These are phyloP conservation scores for Rutpela maculata DNA, from an alignment of 2,888 invertebrate genomes.

Conservation along the genomic window DNA sequence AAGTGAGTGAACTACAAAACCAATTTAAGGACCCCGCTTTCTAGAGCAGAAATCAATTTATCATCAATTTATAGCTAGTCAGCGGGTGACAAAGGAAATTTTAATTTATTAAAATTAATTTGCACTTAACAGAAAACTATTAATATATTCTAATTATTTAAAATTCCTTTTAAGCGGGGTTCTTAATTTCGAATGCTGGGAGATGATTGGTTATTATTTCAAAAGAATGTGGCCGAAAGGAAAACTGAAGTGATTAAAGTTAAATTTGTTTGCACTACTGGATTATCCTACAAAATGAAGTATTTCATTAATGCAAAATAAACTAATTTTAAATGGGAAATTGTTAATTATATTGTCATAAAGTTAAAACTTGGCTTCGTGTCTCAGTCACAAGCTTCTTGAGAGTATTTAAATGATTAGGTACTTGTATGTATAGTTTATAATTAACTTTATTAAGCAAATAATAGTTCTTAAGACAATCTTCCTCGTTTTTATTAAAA, in stretches of 20 bases:
- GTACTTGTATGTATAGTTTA: background rate
- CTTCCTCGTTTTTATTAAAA: too few relatives aligned
- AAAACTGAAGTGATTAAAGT: slow-evolving; percentile 19
- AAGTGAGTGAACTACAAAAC: slow-evolving; percentile 42
- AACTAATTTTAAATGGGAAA: slow-evolving; percentile 25
- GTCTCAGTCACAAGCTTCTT: background rate
- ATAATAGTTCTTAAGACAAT: background rate
- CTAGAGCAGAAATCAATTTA: slow-evolving; percentile 26
- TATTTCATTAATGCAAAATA: slow-evolving; percentile 22
- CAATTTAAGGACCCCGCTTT: slow-evolving; percentile 28
- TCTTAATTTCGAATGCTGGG: background rate
- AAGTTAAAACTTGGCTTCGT: background rate
- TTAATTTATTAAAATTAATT: slow-evolving; percentile 37
- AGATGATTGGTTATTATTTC: slow-evolving; percentile 9
- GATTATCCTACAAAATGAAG: slow-evolving; percentile 24
- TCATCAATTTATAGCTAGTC: slow-evolving; percentile 30
- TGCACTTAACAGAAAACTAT: slow-evolving; percentile 35
- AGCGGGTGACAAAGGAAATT: slow-evolving; percentile 27
- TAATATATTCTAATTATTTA: slow-evolving; percentile 35
- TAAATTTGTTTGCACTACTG: slow-evolving; percentile 21
- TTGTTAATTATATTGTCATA: slow-evolving; percentile 28
- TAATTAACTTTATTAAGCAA: background rate
- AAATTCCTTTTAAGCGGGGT: slow-evolving; percentile 1
- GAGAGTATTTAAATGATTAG: slow-evolving; percentile 11
- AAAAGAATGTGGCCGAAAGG: slow-evolving; percentile 19